Evolutionary conservation across 2,113 vertebrate genomes (phyloP).

Genomic region (Corythornis madagascariensis): DNA sequence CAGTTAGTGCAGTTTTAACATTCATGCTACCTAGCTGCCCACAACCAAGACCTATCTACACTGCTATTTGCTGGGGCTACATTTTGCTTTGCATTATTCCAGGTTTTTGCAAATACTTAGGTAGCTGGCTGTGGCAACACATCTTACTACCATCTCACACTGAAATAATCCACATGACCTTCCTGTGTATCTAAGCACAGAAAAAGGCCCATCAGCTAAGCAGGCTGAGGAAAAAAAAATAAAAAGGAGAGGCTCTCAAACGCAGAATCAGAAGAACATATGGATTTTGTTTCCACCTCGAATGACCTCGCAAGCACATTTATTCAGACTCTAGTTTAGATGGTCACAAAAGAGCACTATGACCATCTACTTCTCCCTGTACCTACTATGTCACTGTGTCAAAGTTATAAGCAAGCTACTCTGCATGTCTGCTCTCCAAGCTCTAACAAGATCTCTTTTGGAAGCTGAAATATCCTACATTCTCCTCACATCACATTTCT

Average conservation of each 20-base stretch:
- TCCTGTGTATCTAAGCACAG: neutral
- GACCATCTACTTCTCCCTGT: neutral
- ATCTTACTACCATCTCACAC: neutral
- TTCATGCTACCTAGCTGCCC: neutral
- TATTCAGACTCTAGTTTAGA: neutral
- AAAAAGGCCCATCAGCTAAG: neutral
- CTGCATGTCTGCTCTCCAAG: neutral
- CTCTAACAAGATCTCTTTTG: neutral
- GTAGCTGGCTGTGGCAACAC: neutral
- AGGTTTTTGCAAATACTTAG: neutral
- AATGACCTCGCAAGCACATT: neutral
- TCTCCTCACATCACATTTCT: neutral
- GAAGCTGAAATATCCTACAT: neutral
- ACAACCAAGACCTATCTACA: neutral
- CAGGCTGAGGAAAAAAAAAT: neutral
- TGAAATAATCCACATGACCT: neutral
- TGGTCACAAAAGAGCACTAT: neutral
- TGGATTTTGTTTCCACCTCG: neutral
- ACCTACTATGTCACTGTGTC: neutral
- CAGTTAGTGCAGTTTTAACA: neutral
- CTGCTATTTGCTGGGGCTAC: neutral
- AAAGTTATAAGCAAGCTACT: neutral
- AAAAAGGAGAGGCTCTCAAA: neutral
- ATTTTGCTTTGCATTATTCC: neutral
- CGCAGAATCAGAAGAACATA: neutral